These are phyloP conservation scores for Eleginops maclovinus DNA, from an alignment of 2,113 vertebrate species.

Conservation along the genomic window DNA sequence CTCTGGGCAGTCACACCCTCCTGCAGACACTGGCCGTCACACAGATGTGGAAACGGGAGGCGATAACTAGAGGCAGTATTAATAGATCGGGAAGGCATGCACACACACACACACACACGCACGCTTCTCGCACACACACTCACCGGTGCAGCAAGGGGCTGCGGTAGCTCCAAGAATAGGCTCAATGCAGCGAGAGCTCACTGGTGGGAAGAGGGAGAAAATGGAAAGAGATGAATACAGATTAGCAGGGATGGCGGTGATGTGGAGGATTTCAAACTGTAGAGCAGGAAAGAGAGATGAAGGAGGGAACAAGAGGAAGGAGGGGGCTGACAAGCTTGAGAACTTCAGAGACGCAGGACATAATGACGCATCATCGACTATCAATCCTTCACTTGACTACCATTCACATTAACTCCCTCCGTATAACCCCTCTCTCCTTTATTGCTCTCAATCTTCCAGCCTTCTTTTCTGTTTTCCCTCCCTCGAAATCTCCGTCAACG, in stretches of 20 bases:
- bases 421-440: slow-evolving; percentile 5
- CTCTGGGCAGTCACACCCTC: slow-evolving; percentile 59
- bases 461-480: slow-evolving; percentile 10
- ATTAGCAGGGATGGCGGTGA: slow-evolving; percentile 43
- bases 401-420: slow-evolving; percentile 36
- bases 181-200: slow-evolving; percentile 45
- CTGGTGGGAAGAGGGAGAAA: slow-evolving; percentile 57
- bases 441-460: slow-evolving; percentile 5
- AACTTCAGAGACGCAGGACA: slow-evolving; percentile 31
- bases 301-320: not conserved
- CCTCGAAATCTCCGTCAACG: slow-evolving; percentile 18
- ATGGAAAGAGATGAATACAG: slow-evolving; percentile 63
- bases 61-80: slow-evolving; percentile 74
- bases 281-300: slow-evolving; percentile 8
- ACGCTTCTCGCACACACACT: slow-evolving; percentile 19
- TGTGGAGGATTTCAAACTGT: slow-evolving; percentile 13
- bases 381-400: slow-evolving; percentile 43
- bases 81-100: slow-evolving; percentile 70
- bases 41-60: slow-evolving; percentile 77
- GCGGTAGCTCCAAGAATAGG: slow-evolving; percentile 75
- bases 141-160: slow-evolving; percentile 57
- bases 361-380: slow-evolving; percentile 50
- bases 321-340: slow-evolving; percentile 8
- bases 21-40: slow-evolving; percentile 61
- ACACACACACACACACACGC: slow-evolving; percentile 31